Conservation (phyloP, 2,797 vertebrate genomes). For the Synaphobranchus kaupii region DNA sequence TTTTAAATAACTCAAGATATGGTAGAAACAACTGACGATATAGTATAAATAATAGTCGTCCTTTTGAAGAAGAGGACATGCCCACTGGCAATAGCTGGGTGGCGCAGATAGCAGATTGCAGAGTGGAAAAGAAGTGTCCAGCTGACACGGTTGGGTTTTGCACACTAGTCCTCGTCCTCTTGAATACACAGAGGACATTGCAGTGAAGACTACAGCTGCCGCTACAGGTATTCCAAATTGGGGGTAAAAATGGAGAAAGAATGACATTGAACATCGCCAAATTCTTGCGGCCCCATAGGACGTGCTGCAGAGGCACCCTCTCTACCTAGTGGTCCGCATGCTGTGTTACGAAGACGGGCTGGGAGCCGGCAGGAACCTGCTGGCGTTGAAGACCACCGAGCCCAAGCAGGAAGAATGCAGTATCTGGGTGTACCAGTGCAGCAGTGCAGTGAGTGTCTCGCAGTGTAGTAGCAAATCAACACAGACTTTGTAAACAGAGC, state of each 20-base stretch:
- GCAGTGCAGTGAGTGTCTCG: constrained; percentile 81
- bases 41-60: too few relatives aligned
- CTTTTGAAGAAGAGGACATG: too few relatives aligned
- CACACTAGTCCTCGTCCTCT: neutral
- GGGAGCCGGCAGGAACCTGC: constrained; percentile 88
- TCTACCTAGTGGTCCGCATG: constrained; percentile 93
- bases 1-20: neutral
- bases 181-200: neutral
- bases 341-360: constrained; percentile 95
- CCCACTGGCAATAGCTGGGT: neutral
- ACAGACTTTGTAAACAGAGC: neutral
- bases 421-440: constrained; percentile 97
- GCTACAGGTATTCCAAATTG: neutral
- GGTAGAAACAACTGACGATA: neutral
- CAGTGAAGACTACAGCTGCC: neutral
- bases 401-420: constrained; percentile 81
- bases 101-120: neutral
- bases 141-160: neutral
- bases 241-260: neutral
- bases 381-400: constrained; percentile 92
- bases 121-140: neutral
- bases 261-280: neutral
- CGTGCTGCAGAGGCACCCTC: constrained; percentile 89
- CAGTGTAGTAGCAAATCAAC: neutral
- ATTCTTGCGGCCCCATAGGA: constrained; percentile 70